Percentiles rank a stretch among this genome's conserved stretches.
phyloP scores from a whole-genome alignment of 2,797 vertebrate species.

The Amblyraja radiata region DNA sequence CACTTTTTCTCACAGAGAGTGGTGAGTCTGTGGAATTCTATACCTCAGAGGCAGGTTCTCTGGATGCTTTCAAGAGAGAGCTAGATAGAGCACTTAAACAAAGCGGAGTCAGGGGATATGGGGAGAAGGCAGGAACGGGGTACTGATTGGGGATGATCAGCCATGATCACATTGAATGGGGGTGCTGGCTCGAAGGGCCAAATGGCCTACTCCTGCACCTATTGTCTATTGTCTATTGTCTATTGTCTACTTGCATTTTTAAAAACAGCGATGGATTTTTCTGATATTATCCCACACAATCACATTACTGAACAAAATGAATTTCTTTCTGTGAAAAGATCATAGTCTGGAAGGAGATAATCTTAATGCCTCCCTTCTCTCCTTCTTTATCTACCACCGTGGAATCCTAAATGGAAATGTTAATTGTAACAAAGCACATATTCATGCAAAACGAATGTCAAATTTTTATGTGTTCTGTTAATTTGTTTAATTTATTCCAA shows the following conservation, averaged over 20 bases:
- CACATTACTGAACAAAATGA: neutral
- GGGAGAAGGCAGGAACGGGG: no score
- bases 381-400: neutral
- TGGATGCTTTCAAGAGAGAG: no score
- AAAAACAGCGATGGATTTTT: neutral
- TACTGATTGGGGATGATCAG: no score
- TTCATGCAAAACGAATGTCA: neutral
- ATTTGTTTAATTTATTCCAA: neutral
- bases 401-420: neutral
- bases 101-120: no score
- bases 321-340: neutral
- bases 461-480: neutral
- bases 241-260: neutral
- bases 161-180: no score
- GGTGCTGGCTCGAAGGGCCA: no score
- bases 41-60: no score
- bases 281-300: neutral
- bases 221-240: no score
- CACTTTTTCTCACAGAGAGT: no score
- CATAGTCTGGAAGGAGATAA: neutral
- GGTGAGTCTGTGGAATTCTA: no score
- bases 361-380: neutral
- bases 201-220: no score
- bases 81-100: no score
- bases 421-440: neutral